Conservation (phyloP, 2,888 invertebrate genomes). For the Phragmatobia fuliginosa region DNA sequence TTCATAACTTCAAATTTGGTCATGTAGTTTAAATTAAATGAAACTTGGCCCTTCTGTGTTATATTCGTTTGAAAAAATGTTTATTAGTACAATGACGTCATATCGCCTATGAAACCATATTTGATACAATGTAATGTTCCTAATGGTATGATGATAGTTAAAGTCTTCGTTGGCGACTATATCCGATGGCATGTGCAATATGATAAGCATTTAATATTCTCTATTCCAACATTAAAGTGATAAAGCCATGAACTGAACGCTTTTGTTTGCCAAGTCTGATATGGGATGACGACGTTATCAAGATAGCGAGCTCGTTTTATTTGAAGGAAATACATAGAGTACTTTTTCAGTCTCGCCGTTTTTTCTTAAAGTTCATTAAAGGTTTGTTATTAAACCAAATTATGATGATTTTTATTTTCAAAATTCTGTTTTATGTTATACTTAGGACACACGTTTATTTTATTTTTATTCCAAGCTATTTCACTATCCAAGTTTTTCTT, state of each 20-base stretch:
- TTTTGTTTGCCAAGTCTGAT: constrained; percentile 18
- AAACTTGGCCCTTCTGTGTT: too few relatives aligned
- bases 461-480: too few relatives aligned
- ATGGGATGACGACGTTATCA: constrained; percentile 10
- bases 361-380: too few relatives aligned
- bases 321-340: not conserved
- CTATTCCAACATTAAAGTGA: constrained; percentile 10
- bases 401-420: too few relatives aligned
- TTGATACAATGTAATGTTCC: not conserved
- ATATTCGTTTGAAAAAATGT: too few relatives aligned
- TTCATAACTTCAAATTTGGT: too few relatives aligned
- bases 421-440: too few relatives aligned
- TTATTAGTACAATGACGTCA: not conserved
- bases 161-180: not conserved
- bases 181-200: constrained; percentile 6
- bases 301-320: not conserved
- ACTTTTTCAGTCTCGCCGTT: too few relatives aligned
- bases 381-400: too few relatives aligned
- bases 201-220: constrained; percentile 22
- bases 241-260: constrained; percentile 27
- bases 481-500: too few relatives aligned
- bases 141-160: constrained; percentile 11
- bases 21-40: too few relatives aligned
- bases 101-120: not conserved
- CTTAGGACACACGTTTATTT: too few relatives aligned